phyloP scores from a whole-genome alignment of 1,140 invertebrate genomes.

The Leptinotarsa undecemlineata region DNA sequence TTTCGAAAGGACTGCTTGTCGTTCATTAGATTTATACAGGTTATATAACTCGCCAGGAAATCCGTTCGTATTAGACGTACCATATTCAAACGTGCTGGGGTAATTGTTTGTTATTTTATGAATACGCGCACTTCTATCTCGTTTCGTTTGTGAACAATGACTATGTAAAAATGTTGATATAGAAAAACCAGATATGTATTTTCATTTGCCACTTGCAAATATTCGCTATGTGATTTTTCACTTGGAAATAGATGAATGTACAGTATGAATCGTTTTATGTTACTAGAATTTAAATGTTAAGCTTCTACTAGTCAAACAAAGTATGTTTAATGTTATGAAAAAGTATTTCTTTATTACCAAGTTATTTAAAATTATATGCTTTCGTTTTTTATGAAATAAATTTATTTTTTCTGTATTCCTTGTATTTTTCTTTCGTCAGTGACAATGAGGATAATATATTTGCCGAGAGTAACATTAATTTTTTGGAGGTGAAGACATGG shows the following conservation, averaged over 20 bases:
- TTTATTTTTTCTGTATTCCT: slow-evolving; percentile 42
- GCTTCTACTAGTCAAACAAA: slow-evolving; percentile 47
- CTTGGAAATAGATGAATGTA: slow-evolving; percentile 42
- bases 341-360: slow-evolving; percentile 41
- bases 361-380: slow-evolving; percentile 45
- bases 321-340: slow-evolving; percentile 43
- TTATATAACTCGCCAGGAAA: not conserved
- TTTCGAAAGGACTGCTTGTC: too few relatives aligned
- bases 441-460: too few relatives aligned
- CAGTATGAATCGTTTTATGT: slow-evolving; percentile 44
- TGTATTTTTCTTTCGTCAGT: too few relatives aligned
- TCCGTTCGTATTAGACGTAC: not conserved
- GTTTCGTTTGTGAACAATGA: not conserved
- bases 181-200: not conserved
- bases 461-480: too few relatives aligned
- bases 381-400: slow-evolving; percentile 44
- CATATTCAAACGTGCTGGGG: not conserved
- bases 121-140: not conserved
- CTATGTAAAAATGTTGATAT: slow-evolving; percentile 23
- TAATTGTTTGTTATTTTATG: not conserved
- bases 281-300: slow-evolving; percentile 42
- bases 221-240: slow-evolving; percentile 48
- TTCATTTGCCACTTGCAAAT: slow-evolving; percentile 40
- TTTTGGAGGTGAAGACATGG: too few relatives aligned
- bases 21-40: too few relatives aligned